phyloP scores from a whole-genome alignment of 2,888 invertebrate genomes.

The Melinaea marsaeus region DNA sequence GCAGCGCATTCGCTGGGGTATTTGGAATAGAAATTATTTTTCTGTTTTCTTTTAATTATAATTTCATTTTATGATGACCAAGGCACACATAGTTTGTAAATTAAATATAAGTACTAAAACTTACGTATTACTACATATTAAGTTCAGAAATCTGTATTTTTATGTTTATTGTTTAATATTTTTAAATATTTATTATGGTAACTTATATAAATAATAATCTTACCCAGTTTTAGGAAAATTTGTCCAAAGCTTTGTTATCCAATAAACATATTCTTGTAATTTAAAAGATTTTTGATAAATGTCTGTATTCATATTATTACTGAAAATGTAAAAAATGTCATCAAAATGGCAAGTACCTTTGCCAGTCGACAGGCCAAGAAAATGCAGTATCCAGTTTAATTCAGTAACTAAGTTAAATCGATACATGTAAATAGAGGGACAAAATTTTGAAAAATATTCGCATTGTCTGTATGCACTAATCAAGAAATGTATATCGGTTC shows the following conservation, averaged over 20 bases:
- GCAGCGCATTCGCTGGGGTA: no score
- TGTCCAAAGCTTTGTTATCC: no score
- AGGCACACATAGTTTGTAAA: no score
- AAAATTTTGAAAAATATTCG: slow-evolving; percentile 27
- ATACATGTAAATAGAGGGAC: slow-evolving; percentile 34
- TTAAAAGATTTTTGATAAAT: slow-evolving; percentile 33
- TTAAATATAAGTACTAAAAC: no score
- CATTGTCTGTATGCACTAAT: slow-evolving; percentile 37
- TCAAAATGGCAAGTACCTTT: slow-evolving; percentile 58
- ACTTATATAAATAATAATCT: slow-evolving; percentile 15
- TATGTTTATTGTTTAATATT: background rate
- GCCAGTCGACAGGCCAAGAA: slow-evolving; percentile 20
- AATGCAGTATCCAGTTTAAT: slow-evolving; percentile 37
- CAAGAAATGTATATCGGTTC: background rate
- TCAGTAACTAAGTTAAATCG: slow-evolving; percentile 38
- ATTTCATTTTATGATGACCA: no score
- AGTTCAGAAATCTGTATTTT: background rate
- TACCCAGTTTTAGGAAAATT: slow-evolving; percentile 39
- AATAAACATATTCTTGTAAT: no score
- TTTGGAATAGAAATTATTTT: no score
- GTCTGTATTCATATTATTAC: slow-evolving; percentile 42
- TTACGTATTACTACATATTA: no score
- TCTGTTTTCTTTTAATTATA: no score
- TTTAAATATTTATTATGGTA: background rate
- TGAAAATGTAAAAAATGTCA: slow-evolving; percentile 56